Conservation (phyloP, 30 jellyfish, hydroid and myxozoan species). For the Turritopsis rubra region DNA sequence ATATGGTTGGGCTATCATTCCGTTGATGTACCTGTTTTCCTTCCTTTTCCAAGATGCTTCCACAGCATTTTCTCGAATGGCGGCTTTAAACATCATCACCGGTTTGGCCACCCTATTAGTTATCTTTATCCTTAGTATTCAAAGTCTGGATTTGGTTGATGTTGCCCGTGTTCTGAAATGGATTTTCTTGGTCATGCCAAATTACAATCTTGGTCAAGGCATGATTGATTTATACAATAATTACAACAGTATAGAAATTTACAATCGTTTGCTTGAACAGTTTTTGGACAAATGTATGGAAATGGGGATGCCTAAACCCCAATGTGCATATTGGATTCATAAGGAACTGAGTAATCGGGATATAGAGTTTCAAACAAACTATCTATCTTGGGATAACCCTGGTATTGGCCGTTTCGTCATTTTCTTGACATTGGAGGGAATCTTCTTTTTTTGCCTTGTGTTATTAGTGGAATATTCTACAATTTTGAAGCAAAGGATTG, state of each 20-base stretch:
- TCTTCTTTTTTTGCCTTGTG: constrained; percentile 68
- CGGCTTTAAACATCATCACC: constrained; percentile 79
- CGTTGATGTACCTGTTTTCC: constrained; percentile 68
- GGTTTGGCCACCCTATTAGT: constrained; percentile 94
- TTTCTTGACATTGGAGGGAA: constrained; percentile 72
- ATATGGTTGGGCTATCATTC: constrained; percentile 93
- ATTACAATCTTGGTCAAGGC: constrained; percentile 93
- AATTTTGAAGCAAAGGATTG: constrained; percentile 6
- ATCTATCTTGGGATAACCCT: constrained; percentile 87
- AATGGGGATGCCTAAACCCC: background rate
- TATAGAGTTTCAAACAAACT: constrained; percentile 46
- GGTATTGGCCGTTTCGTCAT: constrained; percentile 86
- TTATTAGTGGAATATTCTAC: constrained; percentile 56
- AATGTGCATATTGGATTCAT: background rate
- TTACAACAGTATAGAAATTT: constrained; percentile 48
- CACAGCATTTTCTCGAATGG: constrained; percentile 77
- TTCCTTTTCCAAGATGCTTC: constrained; percentile 71
- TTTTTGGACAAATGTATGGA: constrained; percentile 21
- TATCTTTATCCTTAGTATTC: constrained; percentile 64
- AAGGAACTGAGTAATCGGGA: background rate
- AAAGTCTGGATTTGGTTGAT: constrained; percentile 56
- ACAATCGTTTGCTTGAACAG: constrained; percentile 36
- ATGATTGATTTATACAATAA: constrained; percentile 62
- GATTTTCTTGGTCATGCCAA: constrained; percentile 85
- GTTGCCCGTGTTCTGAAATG: constrained; percentile 67